A percentile compares a stretch with the other conserved stretches of the same genome.
phyloP scores from a whole-genome alignment of 2,888 invertebrate species.

The Pterobdella sp. region DNA sequence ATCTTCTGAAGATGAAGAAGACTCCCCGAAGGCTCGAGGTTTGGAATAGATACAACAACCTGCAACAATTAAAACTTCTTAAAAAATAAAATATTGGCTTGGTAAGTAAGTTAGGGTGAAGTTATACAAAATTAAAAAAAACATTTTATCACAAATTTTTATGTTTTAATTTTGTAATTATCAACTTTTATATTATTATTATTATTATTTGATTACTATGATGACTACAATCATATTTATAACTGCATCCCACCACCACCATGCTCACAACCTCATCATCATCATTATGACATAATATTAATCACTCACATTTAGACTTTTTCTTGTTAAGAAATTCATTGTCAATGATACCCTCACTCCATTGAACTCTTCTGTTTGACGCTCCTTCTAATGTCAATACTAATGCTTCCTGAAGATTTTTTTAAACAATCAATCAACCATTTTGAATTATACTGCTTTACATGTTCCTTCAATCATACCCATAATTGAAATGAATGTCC shows the following conservation, averaged over 20 bases:
- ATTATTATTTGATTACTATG: too few species aligned
- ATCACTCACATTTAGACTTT: slow-evolving; percentile 81
- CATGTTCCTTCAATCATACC: too few species aligned
- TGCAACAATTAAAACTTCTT: background rate
- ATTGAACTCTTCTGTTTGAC: slow-evolving; percentile 69
- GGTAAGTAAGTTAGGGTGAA: too few species aligned
- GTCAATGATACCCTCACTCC: slow-evolving; percentile 83
- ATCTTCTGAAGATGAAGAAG: slow-evolving; percentile 7
- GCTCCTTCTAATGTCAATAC: slow-evolving; percentile 34
- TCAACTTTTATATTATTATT: too few species aligned
- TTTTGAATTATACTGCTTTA: too few species aligned
- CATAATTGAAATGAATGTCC: background rate
- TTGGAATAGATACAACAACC: slow-evolving; percentile 27
- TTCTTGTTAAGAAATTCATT: slow-evolving; percentile 90
- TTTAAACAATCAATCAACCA: too few species aligned
- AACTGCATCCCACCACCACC: background rate
- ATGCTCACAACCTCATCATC: background rate
- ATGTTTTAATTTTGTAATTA: too few species aligned
- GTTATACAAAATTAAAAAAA: too few species aligned
- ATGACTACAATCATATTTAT: too few species aligned
- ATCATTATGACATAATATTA: background rate
- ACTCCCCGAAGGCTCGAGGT: slow-evolving; percentile 23
- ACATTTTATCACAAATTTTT: too few species aligned
- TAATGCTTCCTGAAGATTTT: slow-evolving; percentile 35
- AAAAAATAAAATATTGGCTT: too few species aligned